Evolutionary conservation across 2,888 invertebrate genomes (phyloP).

Genomic region (Agrypnus murinus): DNA sequence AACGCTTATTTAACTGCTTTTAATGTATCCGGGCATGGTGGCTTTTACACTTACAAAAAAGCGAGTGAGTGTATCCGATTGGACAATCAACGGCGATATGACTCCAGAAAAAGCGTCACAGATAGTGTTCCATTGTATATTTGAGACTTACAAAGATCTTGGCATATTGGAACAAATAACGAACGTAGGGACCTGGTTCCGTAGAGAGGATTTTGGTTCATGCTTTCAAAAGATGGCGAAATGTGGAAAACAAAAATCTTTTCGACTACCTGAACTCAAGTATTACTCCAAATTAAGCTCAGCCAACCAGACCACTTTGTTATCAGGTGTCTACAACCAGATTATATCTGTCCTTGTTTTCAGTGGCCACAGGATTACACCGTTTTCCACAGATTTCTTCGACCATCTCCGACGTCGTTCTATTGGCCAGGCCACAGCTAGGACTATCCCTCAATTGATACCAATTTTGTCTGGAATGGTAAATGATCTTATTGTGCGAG

Average conservation of each 20-base stretch:
- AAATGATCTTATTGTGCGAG: no score
- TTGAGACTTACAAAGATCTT: slow-evolving; percentile 49
- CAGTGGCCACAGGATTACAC: neutral
- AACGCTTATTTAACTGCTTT: neutral
- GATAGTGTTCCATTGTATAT: slow-evolving; percentile 41
- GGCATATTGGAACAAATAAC: slow-evolving; percentile 37
- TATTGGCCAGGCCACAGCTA: neutral
- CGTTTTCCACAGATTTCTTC: neutral
- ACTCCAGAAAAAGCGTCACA: slow-evolving; percentile 24
- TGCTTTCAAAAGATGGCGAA: neutral
- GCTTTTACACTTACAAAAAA: slow-evolving; percentile 28
- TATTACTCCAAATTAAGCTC: neutral
- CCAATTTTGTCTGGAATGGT: no score
- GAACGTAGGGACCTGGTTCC: slow-evolving; percentile 31
- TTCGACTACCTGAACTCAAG: neutral
- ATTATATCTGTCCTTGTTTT: neutral
- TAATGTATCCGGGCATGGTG: slow-evolving; percentile 18
- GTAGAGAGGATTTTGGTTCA: slow-evolving; percentile 33
- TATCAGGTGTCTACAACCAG: neutral
- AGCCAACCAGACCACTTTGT: neutral
- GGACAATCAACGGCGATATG: slow-evolving; percentile 31
- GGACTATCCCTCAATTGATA: neutral
- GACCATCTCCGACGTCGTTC: neutral
- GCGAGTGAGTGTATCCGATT: neutral
- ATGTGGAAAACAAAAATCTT: neutral